Evolutionary conservation across 2,888 invertebrate genomes (phyloP).

Genomic region (Germaria angustata): DNA sequence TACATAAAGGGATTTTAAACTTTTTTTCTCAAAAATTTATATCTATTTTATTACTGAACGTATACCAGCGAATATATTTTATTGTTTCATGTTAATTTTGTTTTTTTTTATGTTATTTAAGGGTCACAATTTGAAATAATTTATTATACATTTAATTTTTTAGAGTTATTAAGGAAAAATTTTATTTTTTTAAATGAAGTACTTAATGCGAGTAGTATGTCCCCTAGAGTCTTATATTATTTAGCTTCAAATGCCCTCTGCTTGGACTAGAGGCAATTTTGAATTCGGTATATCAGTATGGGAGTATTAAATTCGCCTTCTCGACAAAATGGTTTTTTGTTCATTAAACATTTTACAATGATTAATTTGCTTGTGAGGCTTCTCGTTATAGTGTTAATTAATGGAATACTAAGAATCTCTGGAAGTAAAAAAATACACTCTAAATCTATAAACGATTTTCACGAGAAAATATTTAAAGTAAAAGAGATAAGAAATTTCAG

Average conservation of each 20-base stretch:
- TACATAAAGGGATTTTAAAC: constrained; percentile 61
- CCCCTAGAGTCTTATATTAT: background rate
- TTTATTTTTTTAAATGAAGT: constrained; percentile 8
- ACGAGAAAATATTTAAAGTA: no score
- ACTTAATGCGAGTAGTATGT: constrained; percentile 38
- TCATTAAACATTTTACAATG: no score
- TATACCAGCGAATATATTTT: constrained; percentile 53
- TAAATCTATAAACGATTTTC: no score
- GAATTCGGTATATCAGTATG: no score
- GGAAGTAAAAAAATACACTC: no score
- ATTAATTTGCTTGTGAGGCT: no score
- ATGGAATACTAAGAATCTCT: no score
- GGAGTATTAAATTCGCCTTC: no score
- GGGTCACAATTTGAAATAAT: background rate
- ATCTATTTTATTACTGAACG: constrained; percentile 62
- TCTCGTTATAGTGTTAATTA: no score
- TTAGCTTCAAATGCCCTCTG: background rate
- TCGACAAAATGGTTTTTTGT: no score
- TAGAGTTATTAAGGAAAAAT: background rate
- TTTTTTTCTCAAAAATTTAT: constrained; percentile 39
- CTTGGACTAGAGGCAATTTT: background rate
- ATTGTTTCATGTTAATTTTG: background rate
- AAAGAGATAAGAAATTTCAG: no score
- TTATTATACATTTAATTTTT: background rate
- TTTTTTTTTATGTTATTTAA: background rate